Base-by-base conservation (phyloP, 2,113 vertebrate species). In the Gadus macrocephalus region DNA sequence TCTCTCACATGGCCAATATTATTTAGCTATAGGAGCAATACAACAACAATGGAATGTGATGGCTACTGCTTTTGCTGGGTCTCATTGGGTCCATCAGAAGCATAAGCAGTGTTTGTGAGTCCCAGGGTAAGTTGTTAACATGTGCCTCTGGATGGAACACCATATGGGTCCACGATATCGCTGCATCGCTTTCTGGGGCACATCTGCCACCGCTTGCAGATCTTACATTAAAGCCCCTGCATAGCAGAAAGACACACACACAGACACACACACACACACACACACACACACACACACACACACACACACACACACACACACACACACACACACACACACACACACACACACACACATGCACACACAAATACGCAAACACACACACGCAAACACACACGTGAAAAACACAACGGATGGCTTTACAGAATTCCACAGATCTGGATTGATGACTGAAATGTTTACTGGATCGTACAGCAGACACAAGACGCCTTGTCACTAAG, bases 161-260 rank as follows among this genome's bases (percentile, higher is more conserved):
- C 16, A 62, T 72, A 64, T 35, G 65, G 19, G 42, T 67, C 12
- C 22, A 53, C 58, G 42, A 17, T 15, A 38, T 22, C 11, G 28
- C 63, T 31, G 66, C 28, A 22, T 72, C 62, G 49, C 58, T 69
- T 69, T 77, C 63, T 67, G 66, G 22, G 61, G 53, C 66, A 64
- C 66, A 77, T 77, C 67, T 70, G 74, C 64, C 69, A 67, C 28
- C 25, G 31, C 0, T 64, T 66, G 65, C 53, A 15, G 53, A 15
- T 55, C 53, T 35, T 17, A 35, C 31, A 35, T 5, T 35, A 35
- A 35, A 35, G 31, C 31, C 31, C 62, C 70, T 7, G 31, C 31
- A 35, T 35, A 7, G 25, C 25, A 25, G 25, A 25, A 53, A 60
- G 67, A 58, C 56, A 58, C 0, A 58, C 27, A 64, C 15, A 15